A percentile compares a stretch with the other conserved stretches of the same genome.
Conservation (phyloP, 2,888 invertebrate genomes). For the Tachina fera region DNA sequence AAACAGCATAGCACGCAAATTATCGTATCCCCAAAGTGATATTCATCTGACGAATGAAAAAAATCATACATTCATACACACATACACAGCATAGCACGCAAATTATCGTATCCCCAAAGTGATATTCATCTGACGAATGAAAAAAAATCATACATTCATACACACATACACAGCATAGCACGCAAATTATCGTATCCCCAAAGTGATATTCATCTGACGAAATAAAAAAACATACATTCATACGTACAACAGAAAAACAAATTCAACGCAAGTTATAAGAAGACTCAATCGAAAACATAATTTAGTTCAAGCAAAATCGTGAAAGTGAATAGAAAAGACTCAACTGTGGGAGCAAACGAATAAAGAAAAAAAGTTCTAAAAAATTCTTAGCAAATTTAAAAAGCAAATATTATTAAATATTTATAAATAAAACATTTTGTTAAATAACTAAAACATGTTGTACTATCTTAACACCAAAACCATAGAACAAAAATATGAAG, state of each 20-base stretch:
- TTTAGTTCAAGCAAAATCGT: constrained; percentile 48
- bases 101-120: too few relatives aligned
- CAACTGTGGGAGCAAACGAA: neutral
- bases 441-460: constrained; percentile 24
- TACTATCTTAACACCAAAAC: constrained; percentile 24
- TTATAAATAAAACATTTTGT: neutral
- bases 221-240: too few relatives aligned
- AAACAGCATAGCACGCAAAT: too few relatives aligned
- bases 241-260: neutral
- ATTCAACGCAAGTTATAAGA: neutral
- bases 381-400: constrained; percentile 15
- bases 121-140: too few relatives aligned
- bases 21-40: too few relatives aligned
- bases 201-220: too few relatives aligned
- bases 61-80: too few relatives aligned
- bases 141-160: too few relatives aligned
- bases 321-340: constrained; percentile 46
- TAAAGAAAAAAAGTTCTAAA: neutral
- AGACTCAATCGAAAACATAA: constrained; percentile 7
- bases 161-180: neutral
- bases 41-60: too few relatives aligned
- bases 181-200: too few relatives aligned
- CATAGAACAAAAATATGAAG: constrained; percentile 52
- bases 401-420: neutral
- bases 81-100: neutral